These are phyloP conservation scores for Chlamydotis undulata DNA, from an alignment of 2,113 vertebrate genomes.

Conservation along the genomic window DNA sequence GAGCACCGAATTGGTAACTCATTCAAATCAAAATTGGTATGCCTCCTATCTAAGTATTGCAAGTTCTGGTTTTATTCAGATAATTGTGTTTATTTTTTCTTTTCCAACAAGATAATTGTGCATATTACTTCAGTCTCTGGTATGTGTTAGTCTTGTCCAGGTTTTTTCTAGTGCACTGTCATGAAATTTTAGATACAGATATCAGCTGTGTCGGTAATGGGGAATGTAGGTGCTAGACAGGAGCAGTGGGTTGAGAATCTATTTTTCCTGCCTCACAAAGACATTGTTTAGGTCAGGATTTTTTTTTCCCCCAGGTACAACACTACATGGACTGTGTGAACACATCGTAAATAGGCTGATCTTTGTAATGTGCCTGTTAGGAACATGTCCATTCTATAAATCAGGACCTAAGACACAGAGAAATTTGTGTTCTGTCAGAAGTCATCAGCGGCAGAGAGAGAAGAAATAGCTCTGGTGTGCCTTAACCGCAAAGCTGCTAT, in stretches of 20 bases:
- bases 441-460: neutral
- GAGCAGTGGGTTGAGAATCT: neutral
- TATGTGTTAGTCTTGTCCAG: conserved; percentile 47
- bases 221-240: conserved; percentile 1
- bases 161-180: conserved; percentile 10
- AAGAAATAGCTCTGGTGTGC: neutral
- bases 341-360: neutral
- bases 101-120: conserved; percentile 58
- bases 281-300: neutral
- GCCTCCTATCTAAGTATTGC: conserved; percentile 47
- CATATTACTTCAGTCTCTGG: conserved; percentile 51
- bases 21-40: conserved; percentile 54
- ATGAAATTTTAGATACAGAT: conserved; percentile 15
- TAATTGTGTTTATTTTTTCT: conserved; percentile 66
- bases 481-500: neutral
- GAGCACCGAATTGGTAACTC: conserved; percentile 28
- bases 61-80: conserved; percentile 68
- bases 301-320: neutral
- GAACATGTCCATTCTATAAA: neutral
- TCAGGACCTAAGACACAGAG: neutral
- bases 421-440: neutral
- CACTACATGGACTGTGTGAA: neutral
- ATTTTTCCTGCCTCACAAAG: neutral
- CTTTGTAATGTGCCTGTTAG: neutral
- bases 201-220: neutral